Evolutionary conservation across 2,888 invertebrate species (phyloP), one percentile per base, ranked within the genome.

Genomic region (Craniophora ligustri): DNA sequence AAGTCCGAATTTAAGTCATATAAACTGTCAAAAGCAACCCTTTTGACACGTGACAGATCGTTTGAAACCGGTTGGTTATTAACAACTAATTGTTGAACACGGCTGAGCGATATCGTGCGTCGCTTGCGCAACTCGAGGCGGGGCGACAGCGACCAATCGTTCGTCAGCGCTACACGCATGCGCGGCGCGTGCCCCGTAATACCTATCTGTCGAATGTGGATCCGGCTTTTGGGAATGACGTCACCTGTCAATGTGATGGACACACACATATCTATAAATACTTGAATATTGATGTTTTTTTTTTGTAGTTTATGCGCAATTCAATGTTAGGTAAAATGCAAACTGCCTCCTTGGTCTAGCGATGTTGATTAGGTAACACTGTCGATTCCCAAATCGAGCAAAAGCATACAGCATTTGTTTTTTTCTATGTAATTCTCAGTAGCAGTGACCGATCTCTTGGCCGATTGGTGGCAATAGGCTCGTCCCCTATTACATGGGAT

Each of bases 111-210:
- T 57, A 64, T 50, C 61, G 32, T 53, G 56, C 55, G 62, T 59
- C 55, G 65, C 67, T 81, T 76, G 80, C 83, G 82, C 79, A 81
- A 85, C 65, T 50, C 74, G 67, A 86, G 91, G 90, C 90, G 91
- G 83, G 89, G 88, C 91, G 78, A 67, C 63, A 64, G 58, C 88
- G 79, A 76, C 91, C 91, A 91, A 91, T 91, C 89, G 81, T 76
- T 79, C 71, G 76, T 67, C 67, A 74, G 82, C 75, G 62, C 51
- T 67, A 65, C 79, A 80, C 85, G 85, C 84, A 69, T 71, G 73
- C 71, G 68, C 70, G 44, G 78, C 84, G 84, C 86, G 79, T 79
- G 66, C 66, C 61, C 74, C 64, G 70, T 70, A 72, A 74, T 75
- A 79, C 82, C 79, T 79, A 76, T 69, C 71, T 36, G 62, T 55